A percentile compares a stretch with the other conserved stretches of the same genome.
Evolutionary conservation across 2,797 vertebrate genomes (phyloP).

Genomic region (Amazona ochrocephala): DNA sequence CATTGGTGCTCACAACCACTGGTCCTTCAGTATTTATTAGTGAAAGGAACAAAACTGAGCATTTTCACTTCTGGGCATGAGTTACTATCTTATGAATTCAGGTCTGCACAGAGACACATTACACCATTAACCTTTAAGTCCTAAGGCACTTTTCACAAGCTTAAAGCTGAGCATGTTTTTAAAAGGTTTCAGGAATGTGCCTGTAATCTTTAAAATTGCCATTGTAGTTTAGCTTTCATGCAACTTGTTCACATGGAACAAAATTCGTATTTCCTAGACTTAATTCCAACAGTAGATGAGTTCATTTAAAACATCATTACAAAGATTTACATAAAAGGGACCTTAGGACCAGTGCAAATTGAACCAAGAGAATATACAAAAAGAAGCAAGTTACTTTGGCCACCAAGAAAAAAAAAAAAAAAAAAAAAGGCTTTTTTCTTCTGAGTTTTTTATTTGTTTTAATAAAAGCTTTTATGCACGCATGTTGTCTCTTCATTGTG

Average conservation of each 20-base stretch:
- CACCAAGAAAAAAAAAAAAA: neutral
- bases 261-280: conserved; percentile 21
- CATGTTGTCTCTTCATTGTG: neutral
- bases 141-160: neutral
- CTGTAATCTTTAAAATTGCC: conserved; percentile 25
- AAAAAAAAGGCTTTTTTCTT: neutral
- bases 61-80: neutral
- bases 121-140: neutral
- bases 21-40: neutral
- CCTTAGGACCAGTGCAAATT: neutral
- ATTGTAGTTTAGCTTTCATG: neutral
- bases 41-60: neutral
- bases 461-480: neutral
- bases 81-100: neutral
- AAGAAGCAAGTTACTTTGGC: neutral
- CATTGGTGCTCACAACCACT: neutral
- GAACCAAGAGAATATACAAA: neutral
- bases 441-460: neutral
- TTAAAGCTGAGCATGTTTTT: neutral
- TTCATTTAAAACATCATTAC: neutral
- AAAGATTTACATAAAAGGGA: neutral
- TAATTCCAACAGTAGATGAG: conserved; percentile 21
- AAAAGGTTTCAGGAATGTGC: neutral
- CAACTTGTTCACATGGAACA: conserved; percentile 24
- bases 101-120: neutral